Conservation (phyloP, 2,797 vertebrate genomes). For the Pseudochaenichthys georgianus region DNA sequence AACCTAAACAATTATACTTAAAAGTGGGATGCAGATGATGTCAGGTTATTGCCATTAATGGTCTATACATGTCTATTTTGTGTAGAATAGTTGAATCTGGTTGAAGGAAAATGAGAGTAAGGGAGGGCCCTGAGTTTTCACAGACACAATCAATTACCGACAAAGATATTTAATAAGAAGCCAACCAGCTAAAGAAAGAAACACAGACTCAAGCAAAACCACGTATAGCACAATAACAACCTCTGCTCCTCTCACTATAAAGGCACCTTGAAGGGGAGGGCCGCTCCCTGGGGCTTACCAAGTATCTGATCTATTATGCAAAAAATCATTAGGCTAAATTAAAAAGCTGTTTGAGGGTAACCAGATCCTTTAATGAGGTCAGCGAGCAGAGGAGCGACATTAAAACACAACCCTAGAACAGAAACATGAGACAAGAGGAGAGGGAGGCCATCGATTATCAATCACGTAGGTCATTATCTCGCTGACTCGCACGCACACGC, state of each 20-base stretch:
- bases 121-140: conserved; percentile 14
- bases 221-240: conserved; percentile 71
- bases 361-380: conserved; percentile 90
- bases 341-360: conserved; percentile 91
- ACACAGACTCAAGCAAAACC: conserved; percentile 59
- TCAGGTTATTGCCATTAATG: not conserved
- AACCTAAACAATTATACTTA: not conserved
- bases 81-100: conserved; percentile 5
- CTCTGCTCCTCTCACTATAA: conserved; percentile 81
- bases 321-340: conserved; percentile 91
- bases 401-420: conserved; percentile 87
- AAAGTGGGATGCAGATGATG: not conserved
- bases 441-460: conserved; percentile 87
- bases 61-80: not conserved
- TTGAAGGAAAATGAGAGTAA: conserved; percentile 13
- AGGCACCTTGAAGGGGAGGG: conserved; percentile 88
- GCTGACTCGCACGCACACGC: conserved; percentile 44
- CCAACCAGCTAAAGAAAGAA: conserved; percentile 37
- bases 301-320: conserved; percentile 89
- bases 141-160: conserved; percentile 38
- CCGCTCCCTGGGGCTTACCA: conserved; percentile 82
- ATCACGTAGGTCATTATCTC: conserved; percentile 86
- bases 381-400: conserved; percentile 83
- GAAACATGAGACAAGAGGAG: conserved; percentile 83
- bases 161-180: conserved; percentile 50